Conservation (phyloP, 1,140 invertebrate genomes). For the Trichonephila clavata region DNA sequence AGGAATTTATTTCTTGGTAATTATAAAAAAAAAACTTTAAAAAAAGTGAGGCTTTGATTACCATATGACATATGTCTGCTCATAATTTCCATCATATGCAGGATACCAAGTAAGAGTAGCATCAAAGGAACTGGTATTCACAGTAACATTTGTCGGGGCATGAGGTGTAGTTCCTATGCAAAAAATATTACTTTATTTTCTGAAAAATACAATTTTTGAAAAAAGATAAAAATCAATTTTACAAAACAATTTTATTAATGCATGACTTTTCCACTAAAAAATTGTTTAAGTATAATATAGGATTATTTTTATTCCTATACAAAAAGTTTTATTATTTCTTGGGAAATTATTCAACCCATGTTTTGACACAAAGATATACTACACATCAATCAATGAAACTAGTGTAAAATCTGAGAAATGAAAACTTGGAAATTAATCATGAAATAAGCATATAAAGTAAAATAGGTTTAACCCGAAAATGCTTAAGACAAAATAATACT, state of each 20-base stretch:
- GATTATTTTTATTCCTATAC: too few relatives aligned
- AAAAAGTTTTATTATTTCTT: too few relatives aligned
- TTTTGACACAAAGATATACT: too few relatives aligned
- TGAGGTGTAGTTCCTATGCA: constrained; percentile 93
- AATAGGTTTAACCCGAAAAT: not conserved
- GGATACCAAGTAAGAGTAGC: constrained; percentile 92
- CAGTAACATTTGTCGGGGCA: constrained; percentile 95
- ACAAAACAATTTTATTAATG: too few relatives aligned
- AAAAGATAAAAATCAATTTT: not conserved
- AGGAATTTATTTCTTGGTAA: too few relatives aligned
- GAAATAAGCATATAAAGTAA: not conserved
- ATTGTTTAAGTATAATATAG: too few relatives aligned
- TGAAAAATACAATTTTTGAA: not conserved
- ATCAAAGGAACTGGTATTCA: constrained; percentile 90
- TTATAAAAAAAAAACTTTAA: too few relatives aligned
- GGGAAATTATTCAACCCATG: too few relatives aligned
- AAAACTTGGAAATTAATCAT: not conserved
- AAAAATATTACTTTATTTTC: not conserved
- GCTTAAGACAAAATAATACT: too few relatives aligned
- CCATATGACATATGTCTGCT: constrained; percentile 96
- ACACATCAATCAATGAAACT: not conserved
- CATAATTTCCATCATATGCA: constrained; percentile 96
- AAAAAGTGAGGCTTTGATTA: constrained; percentile 80
- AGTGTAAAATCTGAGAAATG: too few relatives aligned
- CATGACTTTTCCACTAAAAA: too few relatives aligned